Evolutionary conservation across 2,113 vertebrate species (phyloP), one percentile per base, ranked within the genome.

Genomic region (Steatornis caripensis): DNA sequence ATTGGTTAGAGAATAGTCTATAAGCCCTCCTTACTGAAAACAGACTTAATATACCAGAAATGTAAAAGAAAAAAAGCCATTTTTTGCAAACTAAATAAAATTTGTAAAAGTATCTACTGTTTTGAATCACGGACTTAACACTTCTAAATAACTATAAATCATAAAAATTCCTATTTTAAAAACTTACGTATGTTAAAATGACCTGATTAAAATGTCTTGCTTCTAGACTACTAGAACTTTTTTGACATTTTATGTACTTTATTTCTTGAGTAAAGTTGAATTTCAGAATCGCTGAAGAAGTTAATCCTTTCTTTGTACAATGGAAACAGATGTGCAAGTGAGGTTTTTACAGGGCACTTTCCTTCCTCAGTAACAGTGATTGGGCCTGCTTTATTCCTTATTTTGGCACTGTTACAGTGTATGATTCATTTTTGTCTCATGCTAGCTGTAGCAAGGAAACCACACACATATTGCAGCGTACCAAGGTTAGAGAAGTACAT

Each of bases 381-480:
- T 54, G 36, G 0, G 30, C 60, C 71, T 55, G 68, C n/a, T 83
- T 86, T 92, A 71, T 48, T 96, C 60, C 80, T 48, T 51, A 5
- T 65, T 75, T 71, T 95, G 94, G 91, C 84, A 48, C 30, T 68
- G n/a, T 37, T 82, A 51, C 68, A 87, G 26, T 0, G 0, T 48
- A 62, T 95, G 92, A 93, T 97, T 97, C 57, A 89, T 75, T 97
- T 90, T 83, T 77, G 82, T 96, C 92, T 94, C 79, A 66, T 90
- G 81, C 84, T 92, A 89, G 89, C 85, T 93, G 48, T 94, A 84
- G 87, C 76, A 81, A 60, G 65, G 94, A 94, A 96, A 95, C 91
- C 74, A 84, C 90, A 96, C 6, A 26, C 76, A 19, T 60, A 57
- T 21, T 89, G 72, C 84, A 87, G 26, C 0, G 2, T 75, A 84